Conservation (phyloP, 2,113 vertebrate species). For the Empidonax traillii region DNA sequence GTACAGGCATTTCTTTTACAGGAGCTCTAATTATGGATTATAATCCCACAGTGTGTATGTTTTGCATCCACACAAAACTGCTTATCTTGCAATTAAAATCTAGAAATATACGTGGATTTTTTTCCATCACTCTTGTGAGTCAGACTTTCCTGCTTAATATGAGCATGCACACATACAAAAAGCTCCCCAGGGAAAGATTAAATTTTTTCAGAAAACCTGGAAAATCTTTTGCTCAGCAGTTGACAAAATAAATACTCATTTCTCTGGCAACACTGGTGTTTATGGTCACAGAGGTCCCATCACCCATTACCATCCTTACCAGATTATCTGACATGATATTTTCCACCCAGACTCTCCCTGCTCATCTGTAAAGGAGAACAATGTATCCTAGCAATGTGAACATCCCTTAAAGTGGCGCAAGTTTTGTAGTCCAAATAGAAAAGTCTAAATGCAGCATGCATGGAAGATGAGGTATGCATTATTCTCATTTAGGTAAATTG, state of each 20-base stretch:
- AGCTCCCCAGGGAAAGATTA: neutral
- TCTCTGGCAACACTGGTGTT: rapidly evolving
- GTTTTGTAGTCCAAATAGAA: neutral
- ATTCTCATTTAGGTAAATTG: neutral
- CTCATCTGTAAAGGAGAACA: neutral
- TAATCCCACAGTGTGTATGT: neutral
- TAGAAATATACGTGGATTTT: neutral
- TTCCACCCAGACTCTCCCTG: neutral
- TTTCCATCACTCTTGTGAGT: neutral
- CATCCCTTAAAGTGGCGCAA: neutral
- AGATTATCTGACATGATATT: neutral
- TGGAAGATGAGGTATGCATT: neutral
- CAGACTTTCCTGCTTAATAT: neutral
- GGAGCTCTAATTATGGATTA: neutral
- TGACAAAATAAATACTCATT: neutral
- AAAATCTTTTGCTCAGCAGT: neutral
- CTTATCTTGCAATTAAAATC: neutral
- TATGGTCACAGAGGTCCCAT: neutral
- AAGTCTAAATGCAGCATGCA: neutral
- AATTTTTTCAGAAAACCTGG: neutral
- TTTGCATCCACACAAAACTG: neutral
- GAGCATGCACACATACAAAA: neutral
- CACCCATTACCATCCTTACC: rapidly evolving
- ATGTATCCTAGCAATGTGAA: neutral
- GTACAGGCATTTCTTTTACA: neutral